phyloP scores from a whole-genome alignment of 2,888 invertebrate species.

The Tolmerus cingulatus region DNA sequence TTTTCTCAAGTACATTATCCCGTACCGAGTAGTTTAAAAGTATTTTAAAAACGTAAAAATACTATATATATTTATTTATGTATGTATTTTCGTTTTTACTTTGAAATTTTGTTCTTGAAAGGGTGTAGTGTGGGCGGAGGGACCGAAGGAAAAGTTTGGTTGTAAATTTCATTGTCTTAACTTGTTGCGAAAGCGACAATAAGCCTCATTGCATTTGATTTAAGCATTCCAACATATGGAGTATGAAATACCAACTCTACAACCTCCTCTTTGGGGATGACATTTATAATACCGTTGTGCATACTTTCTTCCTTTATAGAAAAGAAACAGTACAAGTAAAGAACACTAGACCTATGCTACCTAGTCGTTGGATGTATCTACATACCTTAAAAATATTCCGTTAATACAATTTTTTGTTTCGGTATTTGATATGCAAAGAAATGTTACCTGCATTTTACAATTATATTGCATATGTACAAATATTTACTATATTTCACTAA shows the following conservation, averaged over 20 bases:
- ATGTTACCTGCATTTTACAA: neutral
- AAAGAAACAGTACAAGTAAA: neutral
- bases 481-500: no score
- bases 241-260: neutral
- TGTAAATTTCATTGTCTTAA: neutral
- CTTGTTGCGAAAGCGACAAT: constrained; percentile 6
- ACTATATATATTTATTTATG: no score
- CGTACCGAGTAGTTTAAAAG: neutral
- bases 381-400: neutral
- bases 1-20: neutral
- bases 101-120: neutral
- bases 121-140: neutral
- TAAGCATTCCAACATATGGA: neutral
- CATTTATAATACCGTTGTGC: neutral
- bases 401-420: neutral
- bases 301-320: neutral
- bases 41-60: neutral
- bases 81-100: neutral
- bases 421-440: neutral
- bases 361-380: neutral
- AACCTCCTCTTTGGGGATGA: neutral
- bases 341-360: neutral
- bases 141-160: neutral
- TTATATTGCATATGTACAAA: no score
- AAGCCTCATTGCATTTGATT: constrained; percentile 13